A percentile compares a stretch with the other conserved stretches of the same genome.
Evolutionary conservation across 1,140 invertebrate genomes (phyloP).

Genomic region (Drosophila virilis): DNA sequence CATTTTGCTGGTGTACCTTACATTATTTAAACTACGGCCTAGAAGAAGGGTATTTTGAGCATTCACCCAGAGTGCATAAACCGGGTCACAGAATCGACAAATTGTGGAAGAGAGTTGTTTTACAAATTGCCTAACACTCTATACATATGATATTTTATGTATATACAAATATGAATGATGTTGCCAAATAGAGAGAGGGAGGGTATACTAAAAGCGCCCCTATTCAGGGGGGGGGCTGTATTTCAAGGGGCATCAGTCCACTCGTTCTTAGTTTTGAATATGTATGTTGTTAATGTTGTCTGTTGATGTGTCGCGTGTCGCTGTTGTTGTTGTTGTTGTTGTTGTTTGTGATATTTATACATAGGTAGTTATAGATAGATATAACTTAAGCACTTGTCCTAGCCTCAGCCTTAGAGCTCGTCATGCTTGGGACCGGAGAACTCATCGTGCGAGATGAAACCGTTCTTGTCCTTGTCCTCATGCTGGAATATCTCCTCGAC

Average conservation of each 20-base stretch:
- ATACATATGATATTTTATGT: slow-evolving; percentile 34
- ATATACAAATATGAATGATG: slow-evolving; percentile 55
- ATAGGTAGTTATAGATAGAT: slow-evolving; percentile 51
- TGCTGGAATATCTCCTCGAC: slow-evolving; percentile 98
- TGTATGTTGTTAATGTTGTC: slow-evolving; percentile 35
- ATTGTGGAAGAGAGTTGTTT: slow-evolving; percentile 15
- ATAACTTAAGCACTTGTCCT: slow-evolving; percentile 77
- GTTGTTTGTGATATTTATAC: slow-evolving; percentile 45
- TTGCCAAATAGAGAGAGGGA: slow-evolving; percentile 18
- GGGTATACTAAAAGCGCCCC: slow-evolving; percentile 18
- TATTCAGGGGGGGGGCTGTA: background rate
- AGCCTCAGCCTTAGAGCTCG: slow-evolving; percentile 90
- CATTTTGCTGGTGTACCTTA: slow-evolving; percentile 37
- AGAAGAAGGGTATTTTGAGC: slow-evolving; percentile 42
- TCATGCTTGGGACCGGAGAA: slow-evolving; percentile 99
- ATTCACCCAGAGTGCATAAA: background rate
- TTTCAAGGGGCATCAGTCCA: slow-evolving; percentile 45
- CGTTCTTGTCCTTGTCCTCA: slow-evolving; percentile 97
- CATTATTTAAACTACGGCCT: slow-evolving; percentile 59
- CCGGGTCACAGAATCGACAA: slow-evolving; percentile 3
- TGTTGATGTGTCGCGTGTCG: slow-evolving; percentile 18
- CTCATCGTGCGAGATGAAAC: slow-evolving; percentile 97
- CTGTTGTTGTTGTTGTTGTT: slow-evolving; percentile 30
- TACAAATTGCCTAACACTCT: slow-evolving; percentile 27
- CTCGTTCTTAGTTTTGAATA: slow-evolving; percentile 47